These are phyloP conservation scores for Sterrhoptilus dennistouni DNA, from an alignment of 2,113 vertebrate species.

Conservation along the genomic window DNA sequence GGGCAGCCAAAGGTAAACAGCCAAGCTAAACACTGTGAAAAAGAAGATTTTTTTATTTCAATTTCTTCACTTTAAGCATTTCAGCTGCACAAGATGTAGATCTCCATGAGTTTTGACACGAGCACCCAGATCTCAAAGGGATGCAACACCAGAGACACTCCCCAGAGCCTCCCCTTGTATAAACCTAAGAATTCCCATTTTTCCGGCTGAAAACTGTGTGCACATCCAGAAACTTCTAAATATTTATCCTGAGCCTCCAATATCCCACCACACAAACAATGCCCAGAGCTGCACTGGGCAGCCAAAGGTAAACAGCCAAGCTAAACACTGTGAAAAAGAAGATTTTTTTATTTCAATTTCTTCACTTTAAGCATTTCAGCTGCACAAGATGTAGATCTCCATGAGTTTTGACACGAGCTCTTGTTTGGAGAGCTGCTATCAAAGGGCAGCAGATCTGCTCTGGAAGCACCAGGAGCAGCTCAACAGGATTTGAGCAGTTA, in stretches of 20 bases:
- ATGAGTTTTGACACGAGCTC: neutral
- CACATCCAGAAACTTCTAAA: neutral
- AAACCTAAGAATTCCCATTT: neutral
- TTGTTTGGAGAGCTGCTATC: neutral
- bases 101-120: neutral
- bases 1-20: neutral
- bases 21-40: neutral
- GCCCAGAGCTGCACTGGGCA: neutral
- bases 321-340: neutral
- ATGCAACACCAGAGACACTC: neutral
- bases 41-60: neutral
- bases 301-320: neutral
- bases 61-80: neutral
- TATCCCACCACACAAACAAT: neutral
- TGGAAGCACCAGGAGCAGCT: neutral
- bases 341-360: neutral
- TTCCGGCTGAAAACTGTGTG: neutral
- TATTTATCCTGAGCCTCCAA: neutral
- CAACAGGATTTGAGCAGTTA: neutral
- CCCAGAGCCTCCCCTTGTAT: neutral
- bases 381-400: neutral
- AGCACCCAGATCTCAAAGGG: neutral
- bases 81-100: neutral
- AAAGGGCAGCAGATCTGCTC: slow-evolving; percentile 5
- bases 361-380: neutral